phyloP scores from a whole-genome alignment of 2,888 invertebrate genomes.

The Brachycybe producta region DNA sequence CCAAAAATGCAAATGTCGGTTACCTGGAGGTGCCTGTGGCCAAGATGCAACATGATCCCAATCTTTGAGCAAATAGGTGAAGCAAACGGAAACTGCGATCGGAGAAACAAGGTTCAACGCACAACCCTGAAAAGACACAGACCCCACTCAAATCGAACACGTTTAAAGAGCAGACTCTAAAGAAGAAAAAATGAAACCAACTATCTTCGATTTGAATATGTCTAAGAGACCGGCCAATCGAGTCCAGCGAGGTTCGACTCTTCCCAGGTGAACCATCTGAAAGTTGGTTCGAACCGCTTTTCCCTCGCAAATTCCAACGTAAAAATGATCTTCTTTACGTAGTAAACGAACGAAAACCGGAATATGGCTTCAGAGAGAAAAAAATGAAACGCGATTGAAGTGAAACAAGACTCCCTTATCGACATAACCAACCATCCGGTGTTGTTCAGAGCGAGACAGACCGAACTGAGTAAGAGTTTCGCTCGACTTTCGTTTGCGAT shows the following conservation, averaged over 20 bases:
- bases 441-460: constrained; percentile 68
- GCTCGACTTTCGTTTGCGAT: constrained; percentile 41
- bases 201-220: constrained; percentile 77
- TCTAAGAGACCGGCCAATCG: constrained; percentile 63
- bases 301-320: constrained; percentile 64
- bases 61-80: constrained; percentile 49
- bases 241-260: constrained; percentile 63
- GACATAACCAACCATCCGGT: constrained; percentile 47
- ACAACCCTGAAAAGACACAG: constrained; percentile 31
- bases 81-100: constrained; percentile 56
- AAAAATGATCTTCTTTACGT: constrained; percentile 55
- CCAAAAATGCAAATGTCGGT: too few species aligned
- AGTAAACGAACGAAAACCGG: constrained; percentile 79
- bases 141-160: constrained; percentile 7
- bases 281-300: constrained; percentile 66
- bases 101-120: constrained; percentile 40
- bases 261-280: constrained; percentile 74
- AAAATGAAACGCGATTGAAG: too few species aligned
- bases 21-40: constrained; percentile 34
- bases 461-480: constrained; percentile 65
- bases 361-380: constrained; percentile 44
- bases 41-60: constrained; percentile 33
- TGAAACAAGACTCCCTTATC: constrained; percentile 1
- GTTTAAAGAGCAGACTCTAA: too few species aligned
- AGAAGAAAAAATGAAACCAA: constrained; percentile 23